Evolutionary conservation across 2,797 vertebrate species (phyloP).

Genomic region (Bradypodion ventrale): DNA sequence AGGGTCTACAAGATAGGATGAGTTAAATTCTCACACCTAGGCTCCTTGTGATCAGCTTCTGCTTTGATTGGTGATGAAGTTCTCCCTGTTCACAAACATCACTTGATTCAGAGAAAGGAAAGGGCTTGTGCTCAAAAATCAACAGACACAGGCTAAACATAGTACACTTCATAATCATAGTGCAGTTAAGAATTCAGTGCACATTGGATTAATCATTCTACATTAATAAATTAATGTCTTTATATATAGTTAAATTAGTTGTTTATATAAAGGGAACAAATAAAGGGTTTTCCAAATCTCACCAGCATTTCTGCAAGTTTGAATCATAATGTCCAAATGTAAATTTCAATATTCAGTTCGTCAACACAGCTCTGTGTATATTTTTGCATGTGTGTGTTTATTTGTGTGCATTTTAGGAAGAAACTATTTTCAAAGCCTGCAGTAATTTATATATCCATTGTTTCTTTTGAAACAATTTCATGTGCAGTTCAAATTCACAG

Average conservation of each 20-base stretch:
- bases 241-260: not conserved
- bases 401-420: not conserved
- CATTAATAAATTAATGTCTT: not conserved
- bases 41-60: not conserved
- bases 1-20: too few relatives aligned
- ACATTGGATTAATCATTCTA: not conserved
- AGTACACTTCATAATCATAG: not conserved
- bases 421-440: slow-evolving; percentile 27
- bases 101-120: not conserved
- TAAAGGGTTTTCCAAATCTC: not conserved
- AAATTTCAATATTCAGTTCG: not conserved
- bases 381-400: not conserved
- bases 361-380: not conserved
- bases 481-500: slow-evolving; percentile 31
- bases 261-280: not conserved
- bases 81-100: not conserved
- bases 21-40: too few relatives aligned
- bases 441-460: not conserved
- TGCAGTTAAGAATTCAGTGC: not conserved
- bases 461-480: slow-evolving; percentile 25
- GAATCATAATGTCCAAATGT: not conserved
- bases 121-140: not conserved
- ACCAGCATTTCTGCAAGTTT: not conserved
- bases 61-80: not conserved
- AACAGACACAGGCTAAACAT: not conserved